Evolutionary conservation across 2,113 vertebrate genomes (phyloP).

Genomic region (Daubentonia madagascariensis): DNA sequence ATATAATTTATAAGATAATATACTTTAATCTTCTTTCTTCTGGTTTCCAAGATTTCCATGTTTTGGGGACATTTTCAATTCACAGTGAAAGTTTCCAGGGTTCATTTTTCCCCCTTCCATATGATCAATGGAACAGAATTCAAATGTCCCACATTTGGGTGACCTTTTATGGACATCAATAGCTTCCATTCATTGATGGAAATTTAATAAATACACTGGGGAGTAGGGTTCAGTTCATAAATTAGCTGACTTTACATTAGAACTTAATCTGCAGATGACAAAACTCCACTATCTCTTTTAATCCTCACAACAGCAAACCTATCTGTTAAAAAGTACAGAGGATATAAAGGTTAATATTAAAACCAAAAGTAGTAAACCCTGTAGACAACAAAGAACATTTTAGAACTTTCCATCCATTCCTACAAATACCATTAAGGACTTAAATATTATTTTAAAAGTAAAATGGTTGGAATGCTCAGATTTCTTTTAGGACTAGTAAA

Average conservation of each 20-base stretch:
- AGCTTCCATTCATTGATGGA: not conserved
- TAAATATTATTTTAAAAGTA: not conserved
- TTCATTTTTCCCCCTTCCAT: not conserved
- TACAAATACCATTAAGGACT: not conserved
- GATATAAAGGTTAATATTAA: constrained; percentile 20
- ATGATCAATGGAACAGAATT: not conserved
- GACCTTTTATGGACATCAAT: not conserved
- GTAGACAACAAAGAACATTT: not conserved
- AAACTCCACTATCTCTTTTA: not conserved
- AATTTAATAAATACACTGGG: not conserved
- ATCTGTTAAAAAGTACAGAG: not conserved
- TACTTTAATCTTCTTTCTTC: not conserved
- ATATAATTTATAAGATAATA: not conserved
- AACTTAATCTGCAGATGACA: not conserved
- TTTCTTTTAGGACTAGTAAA: not conserved
- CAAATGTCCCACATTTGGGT: not conserved
- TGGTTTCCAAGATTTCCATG: not conserved
- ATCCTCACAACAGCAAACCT: not conserved
- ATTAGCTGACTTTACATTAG: not conserved
- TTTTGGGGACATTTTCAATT: not conserved
- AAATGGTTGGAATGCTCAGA: not conserved
- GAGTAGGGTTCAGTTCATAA: not conserved
- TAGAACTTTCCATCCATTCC: not conserved
- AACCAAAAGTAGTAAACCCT: not conserved
- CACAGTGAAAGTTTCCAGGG: not conserved